Base-by-base conservation (phyloP, 2,888 invertebrate species). In the Hirtodrosophila confusa region DNA sequence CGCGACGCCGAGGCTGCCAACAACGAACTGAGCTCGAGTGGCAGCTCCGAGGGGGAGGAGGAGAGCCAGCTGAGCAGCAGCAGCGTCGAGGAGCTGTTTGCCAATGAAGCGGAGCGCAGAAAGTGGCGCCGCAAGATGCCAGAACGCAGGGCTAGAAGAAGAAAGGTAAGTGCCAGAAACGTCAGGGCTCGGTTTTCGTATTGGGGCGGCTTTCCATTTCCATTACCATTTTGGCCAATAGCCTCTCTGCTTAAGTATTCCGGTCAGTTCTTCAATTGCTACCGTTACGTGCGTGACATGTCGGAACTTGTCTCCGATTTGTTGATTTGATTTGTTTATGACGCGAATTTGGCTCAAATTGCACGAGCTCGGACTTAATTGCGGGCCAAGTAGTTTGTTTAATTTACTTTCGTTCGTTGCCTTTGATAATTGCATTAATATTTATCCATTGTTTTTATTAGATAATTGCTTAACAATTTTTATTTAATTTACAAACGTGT, bases 81-180 rank as follows among this genome's bases (percentile, higher is more conserved):
- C 78, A 89, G 88, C 58, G 75, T 76, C n/a, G 90, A 90, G 45
- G 85, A 90, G 76, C 65, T 90, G 6, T 89, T 88, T 41, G 67
- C 62, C 29, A 48, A 53, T n/a, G 75, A 74, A 39, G 69, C 77
- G 7, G 85, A 68, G 33, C 76, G 71, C 3, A 61, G 76, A 6
- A 77, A 80, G 17, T 65, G 75, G 63, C 78, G 72, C 11, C 65
- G 76, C 5, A 86, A 75, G 60, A 63, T 75, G 50, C 60, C 65
- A 29, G 70, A 65, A 36, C 57, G 65, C 41, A 53, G 44, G 11
- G 29, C 64, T 43, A 50, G 61, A 37, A 43, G 48, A 56, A 66
- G 58, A 51, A 84, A 80, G 87, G 84, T 84, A 24, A 64, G 84
- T 67, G 40, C 11, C 3, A 45, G 31, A 47, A 24, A 10, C 3